Evolutionary conservation across 2,797 vertebrate genomes (phyloP), one percentile per base, ranked within the genome.

Genomic region (Scomberomorus guttatus): DNA sequence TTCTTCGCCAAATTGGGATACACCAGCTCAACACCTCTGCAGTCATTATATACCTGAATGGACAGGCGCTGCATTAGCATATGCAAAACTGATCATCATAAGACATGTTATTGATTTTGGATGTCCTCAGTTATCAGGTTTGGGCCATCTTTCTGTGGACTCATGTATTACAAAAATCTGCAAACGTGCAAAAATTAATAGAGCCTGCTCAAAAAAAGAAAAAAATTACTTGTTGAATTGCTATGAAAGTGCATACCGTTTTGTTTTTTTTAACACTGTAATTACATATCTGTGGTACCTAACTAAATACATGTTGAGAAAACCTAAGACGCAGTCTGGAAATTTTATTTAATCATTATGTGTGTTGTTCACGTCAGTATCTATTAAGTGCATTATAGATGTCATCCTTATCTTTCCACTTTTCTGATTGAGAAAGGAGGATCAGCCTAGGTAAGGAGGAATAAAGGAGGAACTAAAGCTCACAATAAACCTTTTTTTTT

Each of bases 31-130:
- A 84, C 78, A 56, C 83, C 77, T 82, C 77, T 84, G 85, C 85
- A 86, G 77, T 82, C 84, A 83, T 91, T 89, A 87, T 80, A 72
- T 69, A 86, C 60, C 74, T 55, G 76, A 83, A 74, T 27, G 81
- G 77, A 82, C 73, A 82, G 72, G 58, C 1, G 8, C 60, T 18
- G 79, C 63, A 51, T 87, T 84, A 81, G 80, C 87, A 86, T 82
- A 75, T 82, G 79, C 60, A 79, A 69, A 88, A 85, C 58, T 73
- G 87, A 80, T 85, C 61, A 78, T 83, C 78, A 68, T 27, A 70
- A 75, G 52, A 80, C 42, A 48, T 63, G 57, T 54, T 86, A 83
- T 90, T 81, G 86, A 87, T 91, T 91, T 63, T 69, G 66, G 55
- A 77, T 72, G 61, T 75, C 44, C 55, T 62, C 52, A 6, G 66